phyloP scores from a whole-genome alignment of 2,888 invertebrate species.

The Drosophila subquinaria region DNA sequence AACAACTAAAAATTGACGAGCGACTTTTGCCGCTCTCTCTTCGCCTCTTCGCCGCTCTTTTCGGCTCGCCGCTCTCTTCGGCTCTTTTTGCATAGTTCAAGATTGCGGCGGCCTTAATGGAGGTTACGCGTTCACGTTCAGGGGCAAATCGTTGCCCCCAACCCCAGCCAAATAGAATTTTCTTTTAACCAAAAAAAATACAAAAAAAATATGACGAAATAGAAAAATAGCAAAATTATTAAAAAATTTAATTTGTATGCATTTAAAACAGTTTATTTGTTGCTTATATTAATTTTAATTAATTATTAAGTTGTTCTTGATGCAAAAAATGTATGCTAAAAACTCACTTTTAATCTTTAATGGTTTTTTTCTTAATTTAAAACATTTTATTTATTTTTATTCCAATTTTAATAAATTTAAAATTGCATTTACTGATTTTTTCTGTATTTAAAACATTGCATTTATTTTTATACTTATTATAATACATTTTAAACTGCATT shows the following conservation, averaged over 20 bases:
- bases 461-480: too few relatives aligned
- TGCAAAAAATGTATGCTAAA: background rate
- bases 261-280: too few relatives aligned
- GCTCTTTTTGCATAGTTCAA: constrained; percentile 73
- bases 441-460: too few relatives aligned
- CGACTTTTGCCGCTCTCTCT: background rate
- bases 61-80: constrained; percentile 3
- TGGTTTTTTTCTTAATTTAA: background rate
- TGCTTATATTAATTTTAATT: background rate
- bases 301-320: background rate
- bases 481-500: too few relatives aligned
- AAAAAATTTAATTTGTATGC: too few relatives aligned
- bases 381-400: too few relatives aligned
- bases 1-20: constrained; percentile 6
- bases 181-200: background rate
- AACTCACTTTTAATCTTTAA: background rate
- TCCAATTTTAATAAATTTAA: too few relatives aligned
- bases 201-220: background rate
- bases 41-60: constrained; percentile 9
- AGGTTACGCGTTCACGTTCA: constrained; percentile 85
- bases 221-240: too few relatives aligned
- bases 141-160: constrained; percentile 55
- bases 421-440: too few relatives aligned
- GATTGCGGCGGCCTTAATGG: constrained; percentile 84
- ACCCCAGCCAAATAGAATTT: constrained; percentile 9